Base-by-base conservation (phyloP, 2,113 vertebrate genomes). In the Sebastes schlegelii region DNA sequence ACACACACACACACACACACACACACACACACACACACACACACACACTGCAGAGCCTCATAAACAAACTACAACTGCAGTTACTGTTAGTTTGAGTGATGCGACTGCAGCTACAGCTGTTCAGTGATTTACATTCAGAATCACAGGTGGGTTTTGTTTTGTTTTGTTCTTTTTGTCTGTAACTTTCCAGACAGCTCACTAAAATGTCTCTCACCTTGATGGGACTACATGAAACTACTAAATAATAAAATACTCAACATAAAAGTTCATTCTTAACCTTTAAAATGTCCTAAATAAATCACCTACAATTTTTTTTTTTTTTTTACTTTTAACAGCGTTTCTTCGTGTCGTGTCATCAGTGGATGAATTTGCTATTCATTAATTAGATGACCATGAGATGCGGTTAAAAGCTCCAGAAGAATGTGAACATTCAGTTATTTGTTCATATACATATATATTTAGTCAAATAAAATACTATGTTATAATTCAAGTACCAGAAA, bases 31-130 rank as follows among this genome's bases (percentile, higher is more conserved):
- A 49, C 72, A 61, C 43, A 61, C 58, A 71, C 74, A 67, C 79
- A 67, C 23, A 14, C 23, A 26, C 21, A 60, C 9, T 49, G 3
- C 84, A 92, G 19, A 43, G 13, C 1, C 88, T 86, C 87, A 52
- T 79, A 83, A 8, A 51, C 1, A 21, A n/a, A 55, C 54, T 17
- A 21, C 49, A 67, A 70, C 62, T 66, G 57, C 85, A n/a, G 63
- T 79, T 77, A 61, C 49, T 68, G 17, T 5, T 34, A 34, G 3
- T 14, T 12, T 26, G n/a, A 57, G 54, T 57, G 54, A 57, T 57
- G 3, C 54, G 7, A 13, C 26, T 42, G 4, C 60, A 62, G 60
- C 26, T 42, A 4, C 60, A 62, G 60, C 34, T 62, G 34, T 14
- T 40, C 34, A 40, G 6, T 61, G 57, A n/a, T n/a, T 55, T 8